These are phyloP conservation scores for Brenthis hecate DNA, from an alignment of 2,888 invertebrate genomes.

Conservation along the genomic window DNA sequence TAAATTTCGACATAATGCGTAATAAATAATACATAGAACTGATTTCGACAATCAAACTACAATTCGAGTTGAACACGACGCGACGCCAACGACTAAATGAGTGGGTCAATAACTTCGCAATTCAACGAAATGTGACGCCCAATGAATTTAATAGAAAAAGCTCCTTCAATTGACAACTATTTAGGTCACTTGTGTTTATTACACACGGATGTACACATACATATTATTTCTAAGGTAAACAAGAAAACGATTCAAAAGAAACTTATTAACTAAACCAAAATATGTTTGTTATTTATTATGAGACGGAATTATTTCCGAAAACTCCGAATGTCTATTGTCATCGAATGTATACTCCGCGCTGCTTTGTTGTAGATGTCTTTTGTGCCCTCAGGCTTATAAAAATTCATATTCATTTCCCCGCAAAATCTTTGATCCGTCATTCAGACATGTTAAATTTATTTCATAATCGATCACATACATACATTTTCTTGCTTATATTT, in stretches of 20 bases:
- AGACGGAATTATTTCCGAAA: constrained; percentile 2
- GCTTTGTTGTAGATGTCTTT: constrained; percentile 25
- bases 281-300: constrained; percentile 23
- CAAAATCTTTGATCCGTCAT: constrained; percentile 20
- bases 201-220: background rate
- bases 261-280: background rate
- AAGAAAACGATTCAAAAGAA: background rate
- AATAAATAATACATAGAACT: constrained; percentile 13
- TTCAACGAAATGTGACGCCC: constrained; percentile 52
- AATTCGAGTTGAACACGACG: background rate
- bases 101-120: constrained; percentile 59
- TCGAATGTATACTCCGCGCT: constrained; percentile 7
- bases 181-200: constrained; percentile 51
- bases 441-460: constrained; percentile 18
- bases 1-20: background rate
- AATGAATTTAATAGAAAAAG: constrained; percentile 53
- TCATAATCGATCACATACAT: constrained; percentile 3
- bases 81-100: constrained; percentile 21
- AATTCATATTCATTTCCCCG: constrained; percentile 18
- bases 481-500: constrained; percentile 3
- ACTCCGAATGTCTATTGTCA: constrained; percentile 12
- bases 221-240: background rate
- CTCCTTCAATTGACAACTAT: constrained; percentile 55
- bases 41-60: constrained; percentile 44
- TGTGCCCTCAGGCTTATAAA: constrained; percentile 20